Percentiles rank a stretch among this genome's conserved stretches.
phyloP scores from a whole-genome alignment of 2,797 vertebrate genomes.

The Sternarchorhynchus goeldii region DNA sequence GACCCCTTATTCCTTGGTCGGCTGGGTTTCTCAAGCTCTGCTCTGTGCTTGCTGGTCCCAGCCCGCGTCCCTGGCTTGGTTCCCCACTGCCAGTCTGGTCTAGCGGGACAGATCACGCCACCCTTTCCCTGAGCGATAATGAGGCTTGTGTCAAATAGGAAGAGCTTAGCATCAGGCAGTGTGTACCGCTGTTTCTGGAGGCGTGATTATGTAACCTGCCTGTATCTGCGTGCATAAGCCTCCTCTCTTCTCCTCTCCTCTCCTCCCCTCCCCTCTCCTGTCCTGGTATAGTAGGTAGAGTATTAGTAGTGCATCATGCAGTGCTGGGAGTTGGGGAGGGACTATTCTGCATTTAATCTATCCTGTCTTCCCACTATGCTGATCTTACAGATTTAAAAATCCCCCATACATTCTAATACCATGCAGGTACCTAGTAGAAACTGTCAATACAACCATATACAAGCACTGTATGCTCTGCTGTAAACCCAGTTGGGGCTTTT shows the following conservation, averaged over 20 bases:
- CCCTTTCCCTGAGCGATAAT: constrained; percentile 7
- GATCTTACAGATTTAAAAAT: not conserved
- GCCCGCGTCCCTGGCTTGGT: not conserved
- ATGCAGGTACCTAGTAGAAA: too few species aligned
- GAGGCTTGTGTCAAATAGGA: not conserved
- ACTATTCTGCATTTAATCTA: not conserved
- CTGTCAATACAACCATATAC: too few species aligned
- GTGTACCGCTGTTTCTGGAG: constrained; percentile 3
- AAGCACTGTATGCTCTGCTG: not conserved
- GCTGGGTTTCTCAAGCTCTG: constrained; percentile 25
- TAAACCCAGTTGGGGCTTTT: constrained; percentile 16
- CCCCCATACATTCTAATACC: not conserved
- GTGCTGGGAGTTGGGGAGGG: too few species aligned
- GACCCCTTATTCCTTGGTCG: constrained; percentile 19
- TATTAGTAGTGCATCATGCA: too few species aligned
- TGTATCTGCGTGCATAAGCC: not conserved
- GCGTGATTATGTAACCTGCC: constrained; percentile 7
- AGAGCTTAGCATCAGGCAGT: constrained; percentile 16
- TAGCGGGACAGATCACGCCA: constrained; percentile 10
- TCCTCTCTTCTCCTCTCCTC: not conserved
- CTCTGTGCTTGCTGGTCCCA: not conserved
- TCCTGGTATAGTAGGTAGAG: not conserved
- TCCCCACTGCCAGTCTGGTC: not conserved
- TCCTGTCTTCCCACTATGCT: not conserved
- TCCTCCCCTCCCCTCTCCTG: not conserved